Evolutionary conservation across 2,888 invertebrate genomes (phyloP).

Genomic region (Argyresthia albistria): DNA sequence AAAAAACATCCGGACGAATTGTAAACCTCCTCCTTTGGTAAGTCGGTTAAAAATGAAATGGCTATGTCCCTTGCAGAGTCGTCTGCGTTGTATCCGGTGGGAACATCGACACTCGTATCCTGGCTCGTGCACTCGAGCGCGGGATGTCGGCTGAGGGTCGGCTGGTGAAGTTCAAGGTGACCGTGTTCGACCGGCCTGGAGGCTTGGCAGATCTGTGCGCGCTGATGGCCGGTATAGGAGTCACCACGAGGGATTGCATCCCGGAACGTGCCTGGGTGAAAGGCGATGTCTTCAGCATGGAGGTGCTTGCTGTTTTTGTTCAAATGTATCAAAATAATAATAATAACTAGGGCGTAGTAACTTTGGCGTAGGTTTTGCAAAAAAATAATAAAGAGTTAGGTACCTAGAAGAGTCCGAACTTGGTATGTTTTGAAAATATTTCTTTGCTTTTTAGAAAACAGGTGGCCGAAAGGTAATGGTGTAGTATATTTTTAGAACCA

Average conservation of each 20-base stretch:
- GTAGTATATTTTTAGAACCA: too few relatives aligned
- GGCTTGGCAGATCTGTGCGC: slow-evolving; percentile 88
- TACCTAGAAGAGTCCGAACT: too few relatives aligned
- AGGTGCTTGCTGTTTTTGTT: slow-evolving; percentile 27
- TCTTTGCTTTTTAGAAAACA: too few relatives aligned
- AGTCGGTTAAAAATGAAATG: not conserved
- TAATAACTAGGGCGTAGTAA: too few relatives aligned
- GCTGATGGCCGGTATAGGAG: slow-evolving; percentile 81
- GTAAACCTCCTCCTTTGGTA: too few relatives aligned
- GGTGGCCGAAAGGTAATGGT: too few relatives aligned
- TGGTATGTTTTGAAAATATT: too few relatives aligned
- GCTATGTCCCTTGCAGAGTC: slow-evolving; percentile 71
- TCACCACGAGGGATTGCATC: slow-evolving; percentile 92
- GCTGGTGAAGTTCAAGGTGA: slow-evolving; percentile 70
- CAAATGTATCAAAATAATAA: too few relatives aligned
- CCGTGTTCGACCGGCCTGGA: slow-evolving; percentile 87
- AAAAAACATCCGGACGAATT: too few relatives aligned
- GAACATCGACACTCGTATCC: slow-evolving; percentile 91
- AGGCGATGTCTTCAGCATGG: slow-evolving; percentile 82
- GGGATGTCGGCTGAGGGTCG: slow-evolving; percentile 93
- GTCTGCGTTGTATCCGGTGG: slow-evolving; percentile 87
- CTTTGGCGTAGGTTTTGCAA: too few relatives aligned
- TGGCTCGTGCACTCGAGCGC: slow-evolving; percentile 89
- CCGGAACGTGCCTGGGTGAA: slow-evolving; percentile 96
- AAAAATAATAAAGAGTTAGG: too few relatives aligned